Base-by-base conservation (phyloP, 1,140 invertebrate species). In the Habropoda laboriosa region DNA sequence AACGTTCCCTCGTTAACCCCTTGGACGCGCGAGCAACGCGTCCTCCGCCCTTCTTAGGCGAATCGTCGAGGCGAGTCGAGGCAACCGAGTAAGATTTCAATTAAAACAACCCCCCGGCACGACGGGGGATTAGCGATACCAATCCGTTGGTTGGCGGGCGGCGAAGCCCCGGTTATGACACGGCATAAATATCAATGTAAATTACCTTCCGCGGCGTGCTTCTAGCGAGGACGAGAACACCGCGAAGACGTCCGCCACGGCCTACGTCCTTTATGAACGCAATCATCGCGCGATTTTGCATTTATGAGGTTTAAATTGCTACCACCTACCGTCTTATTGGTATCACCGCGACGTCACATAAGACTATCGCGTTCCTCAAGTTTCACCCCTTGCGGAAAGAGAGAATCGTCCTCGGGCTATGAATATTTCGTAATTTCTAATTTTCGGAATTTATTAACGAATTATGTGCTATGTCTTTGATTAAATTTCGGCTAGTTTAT, bases 101-200 rank as follows among this genome's bases (percentile, higher is more conserved):
- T 93, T 93, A 93, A 93, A 93, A 93, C 92, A 93, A 92, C 91
- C 92, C 91, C 91, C 91, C 87, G 86, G 87, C 89, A 92, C 66
- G 89, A 81, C 79, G 77, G 87, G 86, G 91, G 92, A 93, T 93
- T 93, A 93, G 89, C 88, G 89, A 88, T 92, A 92, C 90, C 91
- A 93, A 93, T 93, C 92, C 92, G 89, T 90, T 88, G 79, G 87
- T 83, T 86, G 67, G 79, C 67, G 60, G 35, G 51, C 68, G 63
- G 73, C 77, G 77, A 47, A 82, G 79, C 58, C 80, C 74, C 89
- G 90, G 92, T 93, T 93, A 92, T 93, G 92, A 92, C 92, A 88
- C 86, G 88, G 92, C 92, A 93, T 93, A 93, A 93, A 93, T 93
- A 93, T 92, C 92, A 92, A 92, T 91, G 91, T 93, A 93, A 93